Evolutionary conservation across 2,797 vertebrate genomes (phyloP), one percentile per base, ranked within the genome.

Genomic region (Anniella stebbinsi): DNA sequence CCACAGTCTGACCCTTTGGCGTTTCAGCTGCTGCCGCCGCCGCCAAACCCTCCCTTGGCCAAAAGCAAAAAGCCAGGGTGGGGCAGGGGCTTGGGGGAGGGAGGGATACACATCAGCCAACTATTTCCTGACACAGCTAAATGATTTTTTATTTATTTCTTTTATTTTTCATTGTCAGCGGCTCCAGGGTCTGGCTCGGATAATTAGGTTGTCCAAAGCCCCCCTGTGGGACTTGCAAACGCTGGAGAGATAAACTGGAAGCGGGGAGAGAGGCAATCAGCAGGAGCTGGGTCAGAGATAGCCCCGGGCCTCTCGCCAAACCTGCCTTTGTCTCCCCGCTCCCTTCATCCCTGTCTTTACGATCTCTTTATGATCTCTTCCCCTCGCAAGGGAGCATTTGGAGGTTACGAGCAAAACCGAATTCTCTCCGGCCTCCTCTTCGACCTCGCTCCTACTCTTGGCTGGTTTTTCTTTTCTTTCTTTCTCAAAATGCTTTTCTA

Each of bases 41-140:
- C 41, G 28, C 82, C 38, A 67, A 28, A 1, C 30, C 63, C 57
- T 67, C 76, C 60, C 41, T 54, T n/a, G 38, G 10, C 45, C 72
- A 15, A 41, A 41, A 48, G 2, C 2, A 30, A 15, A 36, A 21
- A 80, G 12, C 30, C 45, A 13, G 48, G 77, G 6, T 66, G 41
- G 88, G 87, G 17, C 25, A 13, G 63, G 60, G 87, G 21, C 5
- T 8, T 23, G 41, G 41, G 41, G 25, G 80, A 73, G 41, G 28
- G 18, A 18, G 28, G 60, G 25, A 30, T 8, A 54, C 30, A 21
- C 81, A 84, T 21, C 72, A 38, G 72, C 72, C 73, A 84, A 69
- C 57, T 84, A 89, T 89, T 89, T 51, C 82, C 88, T 84, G 88
- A 89, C 81, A 41, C 82, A 85, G 88, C 82, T 7, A 77, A 69